Base-by-base conservation (phyloP, 2,797 vertebrate genomes). In the Malurus leucopterus region DNA sequence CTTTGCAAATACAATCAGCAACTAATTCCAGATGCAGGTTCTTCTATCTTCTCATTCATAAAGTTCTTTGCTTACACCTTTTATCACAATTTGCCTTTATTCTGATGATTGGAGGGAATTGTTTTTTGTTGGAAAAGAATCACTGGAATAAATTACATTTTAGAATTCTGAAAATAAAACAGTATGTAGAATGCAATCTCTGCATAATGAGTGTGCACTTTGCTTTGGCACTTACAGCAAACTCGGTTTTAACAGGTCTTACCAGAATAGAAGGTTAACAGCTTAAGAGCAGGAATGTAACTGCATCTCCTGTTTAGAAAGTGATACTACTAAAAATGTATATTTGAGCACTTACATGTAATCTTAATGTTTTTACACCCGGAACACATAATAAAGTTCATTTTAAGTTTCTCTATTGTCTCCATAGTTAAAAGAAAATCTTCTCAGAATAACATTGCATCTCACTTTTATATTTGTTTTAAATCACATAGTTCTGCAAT, bases 141-240 rank as follows among this genome's bases (percentile, higher is more conserved):
- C 14, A 23, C 38, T 70, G 29, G 13, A 72, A 75, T 72, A 72
- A 88, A 86, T 67, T 69, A 16, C 2, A 38, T 63, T 65, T 72
- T 55, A 69, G 26, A 44, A 72, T 74, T 85, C 34, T 55, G 41
- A 70, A 89, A 88, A 81, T 18, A 64, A 6, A 8, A 40, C 20
- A 27, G 46, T 32, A 67, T 19, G 7, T n/a, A 30, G 43, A 90
- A 70, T 38, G 58, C 11, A 46, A 21, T 69, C 12, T 62, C 34
- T 84, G 38, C 47, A 69, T 14, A 19, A 40, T 27, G 20, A 69
- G 34, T 1, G 2, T 4, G 1, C 0, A 36, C 36, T 36, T 36
- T 9, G 49, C 54, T 73, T 81, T 43, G 21, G 9, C 26, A 75
- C 63, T 65, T 81, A 47, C 4, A 84, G 27, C 19, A 81, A 81